Evolutionary conservation across 1,140 invertebrate species (phyloP), one percentile per base, ranked within the genome.

Genomic region (Papilio aristodemus): DNA sequence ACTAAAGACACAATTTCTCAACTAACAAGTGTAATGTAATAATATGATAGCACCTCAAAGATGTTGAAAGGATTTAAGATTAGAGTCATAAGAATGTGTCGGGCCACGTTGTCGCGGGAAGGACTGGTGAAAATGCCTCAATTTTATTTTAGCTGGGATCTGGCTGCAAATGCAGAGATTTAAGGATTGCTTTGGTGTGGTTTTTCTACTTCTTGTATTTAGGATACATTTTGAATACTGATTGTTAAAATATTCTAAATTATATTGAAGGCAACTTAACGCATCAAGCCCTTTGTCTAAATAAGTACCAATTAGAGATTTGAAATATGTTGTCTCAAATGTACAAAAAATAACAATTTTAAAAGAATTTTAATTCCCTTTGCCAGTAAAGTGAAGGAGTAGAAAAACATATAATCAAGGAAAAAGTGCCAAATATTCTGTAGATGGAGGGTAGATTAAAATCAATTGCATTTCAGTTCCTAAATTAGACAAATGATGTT

Each of bases 361-460:
- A 14, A 1, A n/a, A 22, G 11, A 36, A 38, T 22, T 27, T 36
- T 32, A 10, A 57, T 11, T 10, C 13, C 57, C 17, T 11, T 37
- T 38, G 6, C 2, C 4, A 19, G n/a, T 25, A 11, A 38, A 13
- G 19, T 63, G 13, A 69, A 77, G 68, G 54, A 66, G 69, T 69
- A 69, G 64, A 74, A 68, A 73, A 75, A 78, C 70, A 75, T 66
- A 70, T 71, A 76, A 68, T 64, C 71, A 72, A 72, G 36, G 63
- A 76, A 78, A 78, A 79, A 87, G 87, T 90, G 87, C 87, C 87
- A 90, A 90, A 90, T 90, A 90, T 90, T 87, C 58, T 71, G 84
- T 90, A 87, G 87, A 81, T 69, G 58, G 73, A 76, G 74, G 66
- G 74, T 74, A 72, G 69, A 62, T 67, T 68, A 54, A 58, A 59